Evolutionary conservation across 2,797 vertebrate genomes (phyloP).

Genomic region (Chanos chanos): DNA sequence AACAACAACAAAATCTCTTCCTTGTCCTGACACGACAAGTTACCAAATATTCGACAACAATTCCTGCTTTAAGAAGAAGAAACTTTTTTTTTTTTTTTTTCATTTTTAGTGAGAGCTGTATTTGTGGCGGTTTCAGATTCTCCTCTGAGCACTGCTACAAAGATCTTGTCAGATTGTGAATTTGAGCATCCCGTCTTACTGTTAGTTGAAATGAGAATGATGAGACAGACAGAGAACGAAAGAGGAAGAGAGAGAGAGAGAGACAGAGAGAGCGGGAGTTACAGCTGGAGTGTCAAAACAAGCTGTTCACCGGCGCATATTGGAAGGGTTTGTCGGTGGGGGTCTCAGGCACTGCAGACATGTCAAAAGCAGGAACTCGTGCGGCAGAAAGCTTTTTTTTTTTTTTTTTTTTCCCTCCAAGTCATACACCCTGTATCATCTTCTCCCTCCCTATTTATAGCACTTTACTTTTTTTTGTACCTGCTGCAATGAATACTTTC

Average conservation of each 20-base stretch:
- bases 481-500: too few species aligned
- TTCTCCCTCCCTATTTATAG: slow-evolving; percentile 1
- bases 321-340: neutral
- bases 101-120: too few species aligned
- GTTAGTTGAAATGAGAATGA: neutral
- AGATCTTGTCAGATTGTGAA: too few species aligned
- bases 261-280: neutral
- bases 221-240: neutral
- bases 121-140: too few species aligned
- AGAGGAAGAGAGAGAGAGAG: neutral
- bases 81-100: too few species aligned
- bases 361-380: too few species aligned
- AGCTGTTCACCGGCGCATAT: slow-evolving; percentile 6
- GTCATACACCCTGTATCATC: neutral
- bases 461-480: slow-evolving; percentile 1
- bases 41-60: too few species aligned
- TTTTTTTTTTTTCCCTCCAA: neutral
- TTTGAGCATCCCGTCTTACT: neutral
- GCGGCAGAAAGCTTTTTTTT: too few species aligned
- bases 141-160: neutral
- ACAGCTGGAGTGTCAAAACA: slow-evolving; percentile 15
- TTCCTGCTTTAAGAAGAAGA: too few species aligned
- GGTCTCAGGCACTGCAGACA: neutral
- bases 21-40: neutral
- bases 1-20: neutral